Base-by-base conservation (phyloP, 2,797 vertebrate species). In the Aeoliscus strigatus region DNA sequence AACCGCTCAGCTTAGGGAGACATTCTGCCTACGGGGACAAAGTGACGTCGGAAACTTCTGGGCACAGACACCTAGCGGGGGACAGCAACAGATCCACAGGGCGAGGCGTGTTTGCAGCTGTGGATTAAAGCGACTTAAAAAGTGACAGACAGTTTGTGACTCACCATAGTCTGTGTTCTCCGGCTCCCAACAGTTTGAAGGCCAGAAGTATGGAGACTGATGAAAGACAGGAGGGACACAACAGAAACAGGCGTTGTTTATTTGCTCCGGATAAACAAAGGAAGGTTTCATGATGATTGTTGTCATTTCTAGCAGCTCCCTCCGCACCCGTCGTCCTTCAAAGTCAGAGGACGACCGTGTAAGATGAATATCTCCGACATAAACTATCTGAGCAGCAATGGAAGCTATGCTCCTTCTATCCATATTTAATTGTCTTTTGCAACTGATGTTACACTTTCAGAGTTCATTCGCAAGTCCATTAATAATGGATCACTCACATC, bases 111-210 rank as follows among this genome's bases (percentile, higher is more conserved):
- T 51, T 30, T 51, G n/a, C 44, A 48, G 34, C 38, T 59, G 2
- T 35, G 46, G 37, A 35, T 34, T 33, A 16, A 15, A 10, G 3
- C 15, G 4, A 33, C 9, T 14, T 33, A 33, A 2, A 33, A 33
- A n/a, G n/a, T n/a, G n/a, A 51, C 29, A 39, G 39, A 42, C 10
- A 34, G 45, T 6, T 9, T 25, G 14, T 72, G 65, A 80, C 92
- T 92, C 74, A 97, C 94, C 94, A 24, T 97, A 97, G 77, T 97
- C 94, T 18, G 93, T 97, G 80, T 96, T 97, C 79, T 97, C 94
- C 8, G 94, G 94, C 80, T 96, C 94, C 94, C 94, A 97, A 72
- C 93, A 96, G 80, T 96, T 94, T 26, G 94, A 96, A 74, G 93
- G 93, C 93, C 94, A 97, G 73, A 95, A 96, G 70, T 94, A 97